Base-by-base conservation (phyloP, 2,888 invertebrate species). In the Petrolisthes manimaculis region DNA sequence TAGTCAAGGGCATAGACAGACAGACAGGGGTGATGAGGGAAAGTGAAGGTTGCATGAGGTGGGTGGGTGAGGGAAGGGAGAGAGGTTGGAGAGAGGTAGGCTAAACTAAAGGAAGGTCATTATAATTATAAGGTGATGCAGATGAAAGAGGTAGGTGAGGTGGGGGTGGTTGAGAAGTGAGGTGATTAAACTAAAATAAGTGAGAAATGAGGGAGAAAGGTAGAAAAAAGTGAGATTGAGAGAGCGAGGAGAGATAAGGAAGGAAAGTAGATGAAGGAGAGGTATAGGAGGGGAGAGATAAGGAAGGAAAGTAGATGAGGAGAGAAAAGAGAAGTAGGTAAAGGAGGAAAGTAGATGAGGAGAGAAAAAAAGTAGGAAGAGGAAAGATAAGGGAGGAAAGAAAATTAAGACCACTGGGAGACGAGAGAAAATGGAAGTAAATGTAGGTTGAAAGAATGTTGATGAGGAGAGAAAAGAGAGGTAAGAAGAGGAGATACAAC, bases 381-480 rank as follows among this genome's bases (percentile, higher is more conserved):
- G 37, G 37, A 37, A 37, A 37, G 37, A 37, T 2, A 37, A 37
- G 37, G 37, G 37, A 37, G 37, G 37, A 37, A 37, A 37, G 37
- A 37, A 37, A 37, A 37, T 37, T 37, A 37, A 37, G 37, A 37
- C 37, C 37, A 37, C 37, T 37, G 37, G 37, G 37, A 37, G 2
- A 37, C 37, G 37, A 37, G 37, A 37, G 37, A 37, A 37, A 37
- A 37, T 37, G 37, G 37, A 37, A 37, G 37, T 37, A 37, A 37
- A 37, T 37, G 37, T 37, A 2, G 37, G 37, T 37, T 1, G 37
- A 37, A 37, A 37, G 37, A 37, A 37, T 24, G 75, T 75, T 37
- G 77, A 77, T 54, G 21, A 55, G 78, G 54, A 14, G 54, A 79
- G 54, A 55, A 79, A 79, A 79, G 78, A 21, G 78, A 79, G 54